Conservation (phyloP, 2,113 vertebrate species). For the Amphiprion ocellaris region DNA sequence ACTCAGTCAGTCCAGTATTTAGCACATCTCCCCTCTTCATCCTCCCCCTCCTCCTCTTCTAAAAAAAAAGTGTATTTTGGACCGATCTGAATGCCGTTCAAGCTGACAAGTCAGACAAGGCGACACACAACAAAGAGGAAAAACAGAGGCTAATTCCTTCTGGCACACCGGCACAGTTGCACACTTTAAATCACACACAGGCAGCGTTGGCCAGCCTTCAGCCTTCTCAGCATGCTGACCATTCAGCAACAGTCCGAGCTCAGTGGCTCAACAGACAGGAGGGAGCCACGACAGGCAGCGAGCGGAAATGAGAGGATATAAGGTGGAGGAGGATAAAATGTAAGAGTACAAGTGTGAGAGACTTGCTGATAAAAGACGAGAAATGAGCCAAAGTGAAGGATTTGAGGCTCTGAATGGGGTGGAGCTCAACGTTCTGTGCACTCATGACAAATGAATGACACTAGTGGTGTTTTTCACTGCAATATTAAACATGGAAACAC, state of each 20-base stretch:
- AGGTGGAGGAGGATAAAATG: conserved; percentile 14
- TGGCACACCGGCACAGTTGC: conserved; percentile 49
- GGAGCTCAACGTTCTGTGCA: no score
- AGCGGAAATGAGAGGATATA: conserved; percentile 46
- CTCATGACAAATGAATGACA: no score
- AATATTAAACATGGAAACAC: no score
- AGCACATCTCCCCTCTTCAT: conserved; percentile 16
- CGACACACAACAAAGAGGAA: conserved; percentile 27
- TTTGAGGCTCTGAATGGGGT: no score
- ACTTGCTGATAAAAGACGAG: neutral
- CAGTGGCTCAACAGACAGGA: conserved; percentile 36
- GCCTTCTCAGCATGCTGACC: conserved; percentile 46
- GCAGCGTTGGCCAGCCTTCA: conserved; percentile 37
- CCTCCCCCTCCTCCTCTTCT: conserved; percentile 7
- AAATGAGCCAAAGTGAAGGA: no score
- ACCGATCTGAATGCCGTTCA: neutral
- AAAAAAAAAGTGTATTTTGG: conserved; percentile 7
- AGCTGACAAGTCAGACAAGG: conserved; percentile 48
- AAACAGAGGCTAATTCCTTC: conserved; percentile 59
- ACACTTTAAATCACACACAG: conserved; percentile 26
- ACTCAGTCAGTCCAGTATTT: conserved; percentile 25
- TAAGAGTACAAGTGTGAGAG: conserved; percentile 5
- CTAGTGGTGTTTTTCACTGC: no score
- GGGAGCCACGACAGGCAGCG: neutral
- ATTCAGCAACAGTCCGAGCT: conserved; percentile 37